A percentile compares a stretch with the other conserved stretches of the same genome.
These are phyloP conservation scores for Anseranas semipalmata DNA, from an alignment of 2,113 vertebrate species.

Conservation along the genomic window DNA sequence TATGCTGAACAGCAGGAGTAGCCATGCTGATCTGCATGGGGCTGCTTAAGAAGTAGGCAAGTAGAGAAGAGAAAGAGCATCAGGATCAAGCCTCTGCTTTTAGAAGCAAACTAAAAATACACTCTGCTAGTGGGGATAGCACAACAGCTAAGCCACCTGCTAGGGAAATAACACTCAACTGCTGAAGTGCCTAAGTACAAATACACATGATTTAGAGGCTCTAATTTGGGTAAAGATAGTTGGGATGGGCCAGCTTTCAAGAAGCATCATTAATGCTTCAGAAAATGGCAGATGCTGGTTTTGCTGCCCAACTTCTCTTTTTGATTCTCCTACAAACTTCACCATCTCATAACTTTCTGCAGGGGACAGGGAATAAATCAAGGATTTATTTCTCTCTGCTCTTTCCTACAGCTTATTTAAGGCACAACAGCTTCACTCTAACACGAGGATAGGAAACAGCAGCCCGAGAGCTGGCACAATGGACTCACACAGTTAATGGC, in stretches of 20 bases:
- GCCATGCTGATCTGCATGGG: neutral
- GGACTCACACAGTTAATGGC: fast-evolving
- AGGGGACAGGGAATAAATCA: neutral
- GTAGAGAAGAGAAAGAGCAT: neutral
- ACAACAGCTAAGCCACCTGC: slow-evolving; percentile 46
- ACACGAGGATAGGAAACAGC: neutral
- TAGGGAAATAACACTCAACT: slow-evolving; percentile 29
- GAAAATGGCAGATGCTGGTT: neutral
- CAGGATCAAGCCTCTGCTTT: slow-evolving; percentile 32
- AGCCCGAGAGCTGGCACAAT: neutral
- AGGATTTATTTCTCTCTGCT: neutral
- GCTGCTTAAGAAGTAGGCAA: neutral
- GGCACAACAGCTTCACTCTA: neutral
- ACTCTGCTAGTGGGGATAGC: neutral
- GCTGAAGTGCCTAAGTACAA: slow-evolving; percentile 29
- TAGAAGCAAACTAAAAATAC: slow-evolving; percentile 51
- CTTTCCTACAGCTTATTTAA: neutral
- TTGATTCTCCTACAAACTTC: neutral
- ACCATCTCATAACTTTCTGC: neutral
- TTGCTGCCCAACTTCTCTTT: neutral
- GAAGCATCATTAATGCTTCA: neutral
- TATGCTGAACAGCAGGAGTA: fast-evolving
- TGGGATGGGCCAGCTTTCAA: neutral
- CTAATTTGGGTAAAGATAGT: neutral
- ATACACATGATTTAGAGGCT: neutral